A percentile compares a stretch with the other conserved stretches of the same genome.
Conservation (phyloP, 2,113 vertebrate genomes). For the Podiceps cristatus region DNA sequence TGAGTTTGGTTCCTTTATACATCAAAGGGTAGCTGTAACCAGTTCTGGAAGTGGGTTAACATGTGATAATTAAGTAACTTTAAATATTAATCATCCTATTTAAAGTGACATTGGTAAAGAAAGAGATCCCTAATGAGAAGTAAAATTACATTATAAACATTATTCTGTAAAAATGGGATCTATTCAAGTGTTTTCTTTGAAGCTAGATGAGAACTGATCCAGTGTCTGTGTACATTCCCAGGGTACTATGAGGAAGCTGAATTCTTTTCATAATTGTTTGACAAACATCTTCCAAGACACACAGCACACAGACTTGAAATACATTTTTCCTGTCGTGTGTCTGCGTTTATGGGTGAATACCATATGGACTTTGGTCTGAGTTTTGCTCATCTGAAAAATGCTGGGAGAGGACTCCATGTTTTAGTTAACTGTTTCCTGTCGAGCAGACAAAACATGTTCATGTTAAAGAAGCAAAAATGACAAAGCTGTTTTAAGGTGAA, state of each 20-base stretch:
- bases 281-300: constrained; percentile 20
- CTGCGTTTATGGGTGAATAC: constrained; percentile 29
- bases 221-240: constrained; percentile 8
- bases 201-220: background rate
- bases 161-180: background rate
- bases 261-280: constrained; percentile 51
- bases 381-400: background rate
- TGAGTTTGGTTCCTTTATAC: constrained; percentile 10
- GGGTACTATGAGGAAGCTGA: background rate
- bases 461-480: constrained; percentile 18
- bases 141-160: constrained; percentile 36
- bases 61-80: constrained; percentile 42
- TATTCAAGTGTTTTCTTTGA: constrained; percentile 39
- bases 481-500: constrained; percentile 11
- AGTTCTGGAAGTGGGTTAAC: constrained; percentile 33
- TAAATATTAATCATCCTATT: constrained; percentile 62
- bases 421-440: constrained; percentile 52
- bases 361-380: constrained; percentile 31
- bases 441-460: background rate
- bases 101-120: constrained; percentile 32
- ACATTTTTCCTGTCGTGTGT: constrained; percentile 27
- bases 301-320: constrained; percentile 24
- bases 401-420: background rate
- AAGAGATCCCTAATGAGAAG: constrained; percentile 24
- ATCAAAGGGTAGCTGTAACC: constrained; percentile 10